A percentile compares a stretch with the other conserved stretches of the same genome.
Conservation (phyloP, 2,797 vertebrate species). For the Alca torda region DNA sequence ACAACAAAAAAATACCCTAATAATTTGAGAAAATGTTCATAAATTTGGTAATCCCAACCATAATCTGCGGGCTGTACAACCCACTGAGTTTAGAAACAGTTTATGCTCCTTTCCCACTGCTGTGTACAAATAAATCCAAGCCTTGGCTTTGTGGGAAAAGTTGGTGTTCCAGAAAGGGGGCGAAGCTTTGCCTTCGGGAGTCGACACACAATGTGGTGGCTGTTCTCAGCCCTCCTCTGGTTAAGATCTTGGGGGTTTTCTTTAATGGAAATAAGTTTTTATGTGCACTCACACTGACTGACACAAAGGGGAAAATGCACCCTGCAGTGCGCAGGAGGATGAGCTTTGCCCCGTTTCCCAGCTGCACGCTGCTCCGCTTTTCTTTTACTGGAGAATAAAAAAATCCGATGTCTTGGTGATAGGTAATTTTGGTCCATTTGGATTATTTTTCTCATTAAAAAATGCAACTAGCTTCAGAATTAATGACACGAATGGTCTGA, state of each 20-base stretch:
- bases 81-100: background rate
- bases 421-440: background rate
- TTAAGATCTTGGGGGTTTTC: background rate
- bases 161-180: background rate
- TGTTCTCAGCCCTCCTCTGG: background rate
- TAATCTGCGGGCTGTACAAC: background rate
- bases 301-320: background rate
- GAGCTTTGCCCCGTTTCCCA: background rate
- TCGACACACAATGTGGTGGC: background rate
- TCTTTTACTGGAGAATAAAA: background rate
- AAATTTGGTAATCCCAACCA: background rate
- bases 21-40: background rate
- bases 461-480: background rate
- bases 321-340: background rate
- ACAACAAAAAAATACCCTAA: background rate
- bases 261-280: background rate
- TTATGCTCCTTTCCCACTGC: background rate
- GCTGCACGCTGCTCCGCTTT: background rate
- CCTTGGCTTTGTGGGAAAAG: background rate
- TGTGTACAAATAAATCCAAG: fast-evolving
- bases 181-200: fast-evolving
- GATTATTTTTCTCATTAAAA: background rate
- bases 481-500: background rate
- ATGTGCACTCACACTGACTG: background rate
- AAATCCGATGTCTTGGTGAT: background rate